Percentiles rank a stretch among this genome's conserved stretches.
phyloP scores from a whole-genome alignment of 2,888 invertebrate species.

The Drosophila parthenogenetica region DNA sequence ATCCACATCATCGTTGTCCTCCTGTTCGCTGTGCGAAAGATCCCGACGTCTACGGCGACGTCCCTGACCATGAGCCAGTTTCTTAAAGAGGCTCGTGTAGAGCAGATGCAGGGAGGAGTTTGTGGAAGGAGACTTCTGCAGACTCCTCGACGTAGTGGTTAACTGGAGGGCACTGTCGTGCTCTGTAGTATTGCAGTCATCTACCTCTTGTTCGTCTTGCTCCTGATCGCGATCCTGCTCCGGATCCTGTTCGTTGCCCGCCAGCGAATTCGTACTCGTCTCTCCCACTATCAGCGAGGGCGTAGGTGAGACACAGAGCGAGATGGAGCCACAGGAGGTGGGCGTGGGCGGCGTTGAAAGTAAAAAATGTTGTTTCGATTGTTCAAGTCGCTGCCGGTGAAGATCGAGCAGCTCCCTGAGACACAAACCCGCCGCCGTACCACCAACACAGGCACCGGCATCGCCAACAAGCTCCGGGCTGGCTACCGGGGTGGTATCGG shows the following conservation, averaged over 20 bases:
- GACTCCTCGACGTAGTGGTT: slow-evolving; percentile 61
- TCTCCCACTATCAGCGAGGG: slow-evolving; percentile 71
- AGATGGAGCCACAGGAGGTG: slow-evolving; percentile 73
- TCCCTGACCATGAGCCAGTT: slow-evolving; percentile 67
- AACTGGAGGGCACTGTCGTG: slow-evolving; percentile 72
- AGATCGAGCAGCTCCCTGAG: slow-evolving; percentile 81
- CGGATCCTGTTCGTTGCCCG: slow-evolving; percentile 18
- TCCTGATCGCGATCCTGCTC: slow-evolving; percentile 16
- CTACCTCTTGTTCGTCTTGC: slow-evolving; percentile 32
- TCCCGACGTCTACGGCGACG: slow-evolving; percentile 58
- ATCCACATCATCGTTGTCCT: slow-evolving; percentile 46
- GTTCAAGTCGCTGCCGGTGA: slow-evolving; percentile 82
- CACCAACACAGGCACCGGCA: slow-evolving; percentile 45
- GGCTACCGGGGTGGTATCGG: slow-evolving; percentile 64
- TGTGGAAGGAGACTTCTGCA: slow-evolving; percentile 79
- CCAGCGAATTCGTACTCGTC: slow-evolving; percentile 47
- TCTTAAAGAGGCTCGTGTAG: slow-evolving; percentile 80
- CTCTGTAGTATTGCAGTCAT: slow-evolving; percentile 54
- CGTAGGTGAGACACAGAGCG: slow-evolving; percentile 71
- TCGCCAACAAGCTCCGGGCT: slow-evolving; percentile 67
- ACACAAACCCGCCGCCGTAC: slow-evolving; percentile 63
- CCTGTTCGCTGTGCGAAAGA: slow-evolving; percentile 43
- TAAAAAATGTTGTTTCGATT: slow-evolving; percentile 83
- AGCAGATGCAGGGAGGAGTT: slow-evolving; percentile 80
- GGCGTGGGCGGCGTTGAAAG: slow-evolving; percentile 83